phyloP scores from a whole-genome alignment of 2,113 vertebrate genomes.

The Puma concolor region DNA sequence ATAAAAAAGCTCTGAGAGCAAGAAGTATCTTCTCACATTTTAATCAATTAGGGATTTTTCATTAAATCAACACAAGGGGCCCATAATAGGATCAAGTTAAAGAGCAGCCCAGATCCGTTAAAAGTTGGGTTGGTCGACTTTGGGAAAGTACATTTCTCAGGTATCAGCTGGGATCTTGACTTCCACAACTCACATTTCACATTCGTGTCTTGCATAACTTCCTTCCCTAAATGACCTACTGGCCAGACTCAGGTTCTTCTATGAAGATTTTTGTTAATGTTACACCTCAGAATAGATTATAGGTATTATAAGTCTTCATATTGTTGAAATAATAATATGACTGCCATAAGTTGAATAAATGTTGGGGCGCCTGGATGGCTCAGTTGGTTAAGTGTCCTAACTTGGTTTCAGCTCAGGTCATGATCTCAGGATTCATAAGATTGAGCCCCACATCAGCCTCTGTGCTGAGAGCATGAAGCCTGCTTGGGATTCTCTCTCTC shows the following conservation, averaged over 20 bases:
- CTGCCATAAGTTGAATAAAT: not conserved
- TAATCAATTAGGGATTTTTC: conserved; percentile 6
- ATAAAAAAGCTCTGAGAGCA: not conserved
- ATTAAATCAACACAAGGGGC: not conserved
- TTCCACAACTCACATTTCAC: conserved; percentile 1
- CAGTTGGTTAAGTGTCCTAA: too few relatives aligned
- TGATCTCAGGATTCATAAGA: too few relatives aligned
- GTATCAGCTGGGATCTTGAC: not conserved
- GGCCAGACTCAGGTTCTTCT: not conserved
- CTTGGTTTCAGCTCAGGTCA: too few relatives aligned
- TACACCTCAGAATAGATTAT: not conserved
- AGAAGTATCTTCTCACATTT: not conserved
- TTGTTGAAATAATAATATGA: not conserved
- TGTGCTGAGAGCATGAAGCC: too few relatives aligned
- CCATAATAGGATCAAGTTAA: not conserved
- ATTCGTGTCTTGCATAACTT: not conserved
- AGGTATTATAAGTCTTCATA: not conserved
- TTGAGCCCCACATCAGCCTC: too few relatives aligned
- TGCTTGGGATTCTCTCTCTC: too few relatives aligned
- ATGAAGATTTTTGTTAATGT: not conserved
- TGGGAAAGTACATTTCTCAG: not conserved
- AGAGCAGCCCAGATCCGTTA: not conserved
- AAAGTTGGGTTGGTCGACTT: not conserved
- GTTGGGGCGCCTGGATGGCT: not conserved
- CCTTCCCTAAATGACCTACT: not conserved